Evolutionary conservation across 2,113 vertebrate genomes (phyloP).

Genomic region (Riparia riparia): DNA sequence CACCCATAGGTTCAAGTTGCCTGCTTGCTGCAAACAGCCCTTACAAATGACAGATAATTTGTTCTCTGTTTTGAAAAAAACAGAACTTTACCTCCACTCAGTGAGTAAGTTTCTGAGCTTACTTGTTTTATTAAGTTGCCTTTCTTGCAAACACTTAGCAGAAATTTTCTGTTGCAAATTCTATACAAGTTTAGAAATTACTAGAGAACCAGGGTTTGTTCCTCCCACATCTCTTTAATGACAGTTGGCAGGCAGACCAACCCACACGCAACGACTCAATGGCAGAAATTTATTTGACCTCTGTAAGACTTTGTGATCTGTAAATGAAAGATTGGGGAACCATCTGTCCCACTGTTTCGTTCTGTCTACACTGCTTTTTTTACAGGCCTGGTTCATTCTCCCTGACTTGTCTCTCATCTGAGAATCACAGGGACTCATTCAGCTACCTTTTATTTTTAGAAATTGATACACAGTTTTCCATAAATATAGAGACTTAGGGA

Average conservation of each 20-base stretch:
- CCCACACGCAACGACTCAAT: not conserved
- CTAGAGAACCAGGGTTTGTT: not conserved
- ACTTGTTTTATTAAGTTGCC: not conserved
- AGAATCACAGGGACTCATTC: not conserved
- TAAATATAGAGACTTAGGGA: not conserved
- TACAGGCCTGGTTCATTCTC: not conserved
- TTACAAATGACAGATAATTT: not conserved
- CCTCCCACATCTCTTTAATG: not conserved
- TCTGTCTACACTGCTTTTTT: not conserved
- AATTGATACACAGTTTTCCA: not conserved
- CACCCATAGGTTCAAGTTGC: not conserved
- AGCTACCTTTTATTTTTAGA: not conserved
- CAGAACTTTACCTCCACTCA: not conserved
- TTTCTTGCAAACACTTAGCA: not conserved
- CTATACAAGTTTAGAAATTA: not conserved
- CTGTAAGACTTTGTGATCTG: not conserved
- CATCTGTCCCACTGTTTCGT: not conserved
- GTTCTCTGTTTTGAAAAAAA: not conserved
- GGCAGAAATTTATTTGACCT: not conserved
- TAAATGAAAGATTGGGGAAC: not conserved
- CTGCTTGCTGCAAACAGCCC: not conserved
- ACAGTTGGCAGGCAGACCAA: not conserved
- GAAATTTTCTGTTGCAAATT: not conserved
- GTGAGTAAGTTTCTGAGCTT: not conserved
- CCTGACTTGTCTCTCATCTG: not conserved